A percentile compares a stretch with the other conserved stretches of the same genome.
Evolutionary conservation across 2,797 vertebrate genomes (phyloP).

Genomic region (Falco novaeseelandiae): DNA sequence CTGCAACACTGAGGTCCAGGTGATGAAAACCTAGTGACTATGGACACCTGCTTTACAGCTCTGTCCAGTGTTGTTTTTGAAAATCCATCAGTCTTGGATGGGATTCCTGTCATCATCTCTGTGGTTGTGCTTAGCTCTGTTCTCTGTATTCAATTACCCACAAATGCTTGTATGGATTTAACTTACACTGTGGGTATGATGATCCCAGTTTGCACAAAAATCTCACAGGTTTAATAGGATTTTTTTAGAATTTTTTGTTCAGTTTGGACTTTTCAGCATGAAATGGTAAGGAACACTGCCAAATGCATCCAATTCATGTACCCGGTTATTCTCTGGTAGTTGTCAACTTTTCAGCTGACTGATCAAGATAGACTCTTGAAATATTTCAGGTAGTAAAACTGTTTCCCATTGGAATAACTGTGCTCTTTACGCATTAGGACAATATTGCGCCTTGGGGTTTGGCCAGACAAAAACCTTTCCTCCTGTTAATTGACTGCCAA

Average conservation of each 20-base stretch:
- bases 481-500: not conserved
- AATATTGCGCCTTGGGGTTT: not conserved
- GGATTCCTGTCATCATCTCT: not conserved
- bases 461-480: not conserved
- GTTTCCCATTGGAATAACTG: not conserved
- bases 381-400: not conserved
- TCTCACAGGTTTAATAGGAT: not conserved
- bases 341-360: not conserved
- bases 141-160: not conserved
- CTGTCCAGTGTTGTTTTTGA: not conserved
- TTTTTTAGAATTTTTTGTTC: not conserved
- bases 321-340: not conserved
- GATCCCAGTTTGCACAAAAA: not conserved
- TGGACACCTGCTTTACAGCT: not conserved
- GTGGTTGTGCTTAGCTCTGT: not conserved
- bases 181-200: fast-evolving
- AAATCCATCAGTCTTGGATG: not conserved
- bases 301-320: not conserved
- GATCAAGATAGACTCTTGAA: not conserved
- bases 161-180: not conserved
- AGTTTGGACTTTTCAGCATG: not conserved
- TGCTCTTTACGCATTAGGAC: not conserved
- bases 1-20: not conserved
- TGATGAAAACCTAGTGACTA: not conserved
- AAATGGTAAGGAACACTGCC: not conserved